Conservation (phyloP, 2,113 vertebrate genomes). For the Alligator sinensis region DNA sequence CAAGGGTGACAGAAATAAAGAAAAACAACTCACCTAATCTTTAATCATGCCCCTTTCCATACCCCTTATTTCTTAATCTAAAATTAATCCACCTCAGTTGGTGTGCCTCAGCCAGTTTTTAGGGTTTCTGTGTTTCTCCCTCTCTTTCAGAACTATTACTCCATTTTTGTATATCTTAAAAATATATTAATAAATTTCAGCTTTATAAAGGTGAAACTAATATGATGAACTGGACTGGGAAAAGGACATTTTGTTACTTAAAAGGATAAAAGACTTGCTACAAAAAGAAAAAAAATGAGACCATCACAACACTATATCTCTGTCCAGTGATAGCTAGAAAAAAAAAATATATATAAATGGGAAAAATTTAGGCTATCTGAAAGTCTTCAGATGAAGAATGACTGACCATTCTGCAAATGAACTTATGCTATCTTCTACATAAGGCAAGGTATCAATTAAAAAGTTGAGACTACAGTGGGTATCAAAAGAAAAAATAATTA, state of each 20-base stretch:
- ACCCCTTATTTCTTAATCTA: not conserved
- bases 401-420: not conserved
- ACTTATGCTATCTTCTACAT: not conserved
- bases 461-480: not conserved
- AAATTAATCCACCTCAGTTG: not conserved
- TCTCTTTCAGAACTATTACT: not conserved
- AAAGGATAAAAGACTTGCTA: not conserved
- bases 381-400: not conserved
- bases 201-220: not conserved
- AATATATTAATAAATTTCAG: not conserved
- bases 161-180: not conserved
- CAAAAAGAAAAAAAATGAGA: not conserved
- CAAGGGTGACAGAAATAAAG: not conserved
- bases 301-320: not conserved
- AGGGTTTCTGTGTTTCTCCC: not conserved
- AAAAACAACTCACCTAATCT: not conserved
- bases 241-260: not conserved
- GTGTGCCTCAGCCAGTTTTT: not conserved
- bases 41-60: not conserved
- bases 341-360: not conserved
- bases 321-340: not conserved
- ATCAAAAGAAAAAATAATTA: not conserved
- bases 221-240: not conserved
- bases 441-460: not conserved
- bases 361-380: not conserved